Conservation (phyloP, 2,888 invertebrate genomes). For the Tribolium freemani region DNA sequence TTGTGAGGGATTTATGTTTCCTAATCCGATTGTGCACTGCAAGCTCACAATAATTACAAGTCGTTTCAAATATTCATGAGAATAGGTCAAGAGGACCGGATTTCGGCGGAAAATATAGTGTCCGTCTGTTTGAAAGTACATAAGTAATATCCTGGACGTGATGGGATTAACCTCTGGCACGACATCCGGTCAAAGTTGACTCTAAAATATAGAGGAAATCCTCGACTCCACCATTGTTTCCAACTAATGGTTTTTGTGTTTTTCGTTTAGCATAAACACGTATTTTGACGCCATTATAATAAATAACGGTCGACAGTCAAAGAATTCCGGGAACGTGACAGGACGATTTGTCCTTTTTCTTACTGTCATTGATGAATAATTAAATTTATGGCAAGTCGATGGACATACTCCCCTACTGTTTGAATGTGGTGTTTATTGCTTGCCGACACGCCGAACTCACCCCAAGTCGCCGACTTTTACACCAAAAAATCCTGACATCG, state of each 20-base stretch:
- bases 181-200: conserved; percentile 45
- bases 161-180: conserved; percentile 57
- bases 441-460: conserved; percentile 14
- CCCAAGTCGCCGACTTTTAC: not conserved
- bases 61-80: conserved; percentile 19
- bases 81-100: conserved; percentile 16
- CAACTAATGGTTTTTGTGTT: conserved; percentile 28
- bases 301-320: conserved; percentile 13
- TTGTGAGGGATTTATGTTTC: not conserved
- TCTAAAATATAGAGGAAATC: conserved; percentile 35
- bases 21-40: not conserved
- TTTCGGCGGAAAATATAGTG: conserved; percentile 23
- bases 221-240: conserved; percentile 29
- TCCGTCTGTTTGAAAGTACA: conserved; percentile 47
- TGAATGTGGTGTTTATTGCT: conserved; percentile 57
- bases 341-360: conserved; percentile 32
- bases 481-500: not conserved
- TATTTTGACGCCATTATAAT: conserved; percentile 13
- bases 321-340: conserved; percentile 31
- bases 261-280: conserved; percentile 25
- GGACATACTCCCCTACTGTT: conserved; percentile 55
- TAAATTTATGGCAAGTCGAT: conserved; percentile 43
- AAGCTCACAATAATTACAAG: not conserved
- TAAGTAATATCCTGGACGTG: conserved; percentile 55
- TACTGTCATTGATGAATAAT: conserved; percentile 29